Conservation (phyloP, 2,888 invertebrate genomes). For the Ethmia dodecea region DNA sequence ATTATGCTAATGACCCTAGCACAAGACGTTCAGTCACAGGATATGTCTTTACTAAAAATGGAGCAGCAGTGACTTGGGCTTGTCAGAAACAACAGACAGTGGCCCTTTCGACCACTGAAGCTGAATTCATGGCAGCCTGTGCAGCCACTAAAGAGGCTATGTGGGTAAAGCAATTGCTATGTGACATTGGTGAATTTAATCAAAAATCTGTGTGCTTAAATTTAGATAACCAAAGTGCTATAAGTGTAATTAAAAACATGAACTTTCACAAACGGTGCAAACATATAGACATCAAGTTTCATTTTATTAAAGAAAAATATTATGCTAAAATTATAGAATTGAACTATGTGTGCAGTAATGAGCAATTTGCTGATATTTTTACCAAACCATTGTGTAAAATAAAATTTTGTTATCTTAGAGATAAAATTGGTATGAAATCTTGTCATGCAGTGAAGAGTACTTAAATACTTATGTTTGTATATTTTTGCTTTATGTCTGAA, state of each 20-base stretch:
- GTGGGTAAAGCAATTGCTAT: conserved; percentile 1
- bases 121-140: conserved; percentile 8
- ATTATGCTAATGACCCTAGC: no score
- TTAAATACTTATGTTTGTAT: no score
- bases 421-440: no score
- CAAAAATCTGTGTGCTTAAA: no score
- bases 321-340: not conserved
- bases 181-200: not conserved
- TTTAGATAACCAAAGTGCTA: conserved; percentile 3
- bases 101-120: conserved; percentile 6
- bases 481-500: no score
- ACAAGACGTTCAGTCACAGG: no score
- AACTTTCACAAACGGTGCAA: conserved; percentile 1
- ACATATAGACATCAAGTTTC: conserved; percentile 1
- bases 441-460: no score
- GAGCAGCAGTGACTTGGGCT: conserved; percentile 5
- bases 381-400: not conserved
- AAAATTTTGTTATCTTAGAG: not conserved
- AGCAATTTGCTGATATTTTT: not conserved
- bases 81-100: conserved; percentile 3
- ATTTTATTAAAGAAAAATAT: not conserved
- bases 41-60: conserved; percentile 1
- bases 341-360: not conserved
- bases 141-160: conserved; percentile 2
- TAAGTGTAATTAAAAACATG: not conserved